Base-by-base conservation (phyloP, 1,140 invertebrate species). In the Drosophila azteca region DNA sequence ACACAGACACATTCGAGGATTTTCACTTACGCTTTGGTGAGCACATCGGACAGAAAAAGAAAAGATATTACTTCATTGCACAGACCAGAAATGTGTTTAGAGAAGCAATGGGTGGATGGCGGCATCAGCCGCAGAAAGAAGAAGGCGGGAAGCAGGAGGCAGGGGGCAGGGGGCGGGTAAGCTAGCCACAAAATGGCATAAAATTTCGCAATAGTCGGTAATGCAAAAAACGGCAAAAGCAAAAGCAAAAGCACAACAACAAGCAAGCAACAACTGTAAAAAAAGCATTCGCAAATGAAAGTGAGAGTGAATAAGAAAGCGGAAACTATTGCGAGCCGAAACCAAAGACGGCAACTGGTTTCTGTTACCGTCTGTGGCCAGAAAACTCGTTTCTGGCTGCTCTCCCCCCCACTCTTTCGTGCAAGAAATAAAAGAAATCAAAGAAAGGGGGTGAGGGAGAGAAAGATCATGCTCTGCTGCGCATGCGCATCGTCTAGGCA, bases 301-400 rank as follows among this genome's bases (percentile, higher is more conserved):
- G 90, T 91, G 90, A 91, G 90, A 91, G 90, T 91, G 90, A 91
- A 91, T 91, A 91, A 90, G 90, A 91, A 91, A 91, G 90, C 90
- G 90, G 90, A 91, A 91, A 91, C 78, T 84, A 83, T 83, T 88
- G 82, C 78, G 66, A 85, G 77, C 73, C 66, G 63, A 79, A 77
- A 85, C 73, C 81, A 77, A 74, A 64, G 62, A 75, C 73, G 50
- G 46, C 64, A 88, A 87, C 82, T 69, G 64, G 81, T 84, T 84
- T 77, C 49, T 67, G 54, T 69, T 71, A 70, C 66, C 68, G 70
- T 59, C 62, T 53, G 49, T 76, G 44, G 51, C 51, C 79, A 67
- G 49, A 48, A 59, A 83, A 83, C 79, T 77, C 55, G 81, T 85
- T 85, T 79, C 54, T 44, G 22, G 43, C 69, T 53, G 50, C 71